Base-by-base conservation (phyloP, 2,797 vertebrate species). In the Knipowitschia caucasica region DNA sequence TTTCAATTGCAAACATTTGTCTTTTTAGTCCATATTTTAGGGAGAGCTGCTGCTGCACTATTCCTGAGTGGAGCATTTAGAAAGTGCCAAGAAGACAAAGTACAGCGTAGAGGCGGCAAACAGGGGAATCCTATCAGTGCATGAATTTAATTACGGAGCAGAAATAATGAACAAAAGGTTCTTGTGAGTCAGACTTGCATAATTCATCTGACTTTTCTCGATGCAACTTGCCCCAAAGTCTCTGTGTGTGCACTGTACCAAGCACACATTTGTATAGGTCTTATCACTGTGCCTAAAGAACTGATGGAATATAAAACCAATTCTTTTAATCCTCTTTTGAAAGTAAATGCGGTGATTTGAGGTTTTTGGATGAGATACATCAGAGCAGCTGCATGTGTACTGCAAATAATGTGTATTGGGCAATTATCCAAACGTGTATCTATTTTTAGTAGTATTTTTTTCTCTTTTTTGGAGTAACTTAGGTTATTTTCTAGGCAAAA, bases 71-170 rank as follows among this genome's bases (percentile, higher is more conserved):
- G 0, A 76, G 72, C 31, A 30, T 70, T 69, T 56, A 6, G 71
- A 73, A 90, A 80, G 84, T 80, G 91, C 82, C 90, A 91, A 80
- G 86, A 92, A 92, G 93, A 93, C 83, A 86, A 85, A 94, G 86
- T 71, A 5, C 77, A 80, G 5, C 29, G 73, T 73, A 82, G 72
- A 86, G 86, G 86, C 86, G 87, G 85, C 89, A 89, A 92, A 89
- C 69, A 58, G 90, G 88, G 86, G 91, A 91, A 90, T 86, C 86
- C 82, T 91, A 92, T 92, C 91, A 91, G 77, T 80, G 86, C 72
- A 42, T 78, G 75, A 87, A 89, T 77, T 87, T 89, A 92, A 94
- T 94, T 92, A 92, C 85, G 84, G 84, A 85, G 86, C 86, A 88
- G 77, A 84, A 86, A 71, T 79, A 89, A 91, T 71, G 86, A 88